Conservation (phyloP, 2,797 vertebrate species). For the Pogoniulus pusillus region DNA sequence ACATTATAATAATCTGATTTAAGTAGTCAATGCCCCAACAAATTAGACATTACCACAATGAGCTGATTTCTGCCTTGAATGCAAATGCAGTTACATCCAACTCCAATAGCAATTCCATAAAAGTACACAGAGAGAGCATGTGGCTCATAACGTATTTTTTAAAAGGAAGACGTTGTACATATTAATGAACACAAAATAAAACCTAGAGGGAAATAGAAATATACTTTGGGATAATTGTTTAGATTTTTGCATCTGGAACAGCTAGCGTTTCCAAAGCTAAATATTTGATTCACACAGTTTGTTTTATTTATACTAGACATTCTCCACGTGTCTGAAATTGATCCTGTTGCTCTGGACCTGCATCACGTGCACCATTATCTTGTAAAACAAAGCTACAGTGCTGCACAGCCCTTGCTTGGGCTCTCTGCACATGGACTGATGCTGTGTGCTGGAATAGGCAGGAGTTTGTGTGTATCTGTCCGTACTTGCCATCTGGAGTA, state of each 20-base stretch:
- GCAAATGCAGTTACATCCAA: conserved; percentile 36
- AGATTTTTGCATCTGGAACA: conserved; percentile 46
- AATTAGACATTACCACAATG: conserved; percentile 52
- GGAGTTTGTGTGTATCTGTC: not conserved
- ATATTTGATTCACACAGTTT: conserved; percentile 46
- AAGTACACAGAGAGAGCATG: conserved; percentile 21
- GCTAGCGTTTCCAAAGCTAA: conserved; percentile 57
- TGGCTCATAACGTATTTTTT: conserved; percentile 30
- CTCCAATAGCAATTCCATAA: conserved; percentile 29
- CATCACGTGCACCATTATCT: not conserved
- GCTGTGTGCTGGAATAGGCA: not conserved
- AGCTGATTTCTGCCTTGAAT: conserved; percentile 44
- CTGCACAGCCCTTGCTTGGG: not conserved
- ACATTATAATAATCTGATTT: conserved; percentile 64
- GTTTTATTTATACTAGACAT: conserved; percentile 54
- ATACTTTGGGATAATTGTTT: conserved; percentile 57
- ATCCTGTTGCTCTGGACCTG: not conserved
- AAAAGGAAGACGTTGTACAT: conserved; percentile 55
- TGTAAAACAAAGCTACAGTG: not conserved
- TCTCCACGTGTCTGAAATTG: conserved; percentile 28
- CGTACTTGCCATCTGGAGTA: not conserved
- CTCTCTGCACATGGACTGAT: accelerated
- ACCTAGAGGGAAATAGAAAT: conserved; percentile 49
- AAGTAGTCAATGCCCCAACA: conserved; percentile 44
- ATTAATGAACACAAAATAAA: conserved; percentile 60